phyloP scores from a whole-genome alignment of 2,113 vertebrate species.

The Trematocara nigrifrons region DNA sequence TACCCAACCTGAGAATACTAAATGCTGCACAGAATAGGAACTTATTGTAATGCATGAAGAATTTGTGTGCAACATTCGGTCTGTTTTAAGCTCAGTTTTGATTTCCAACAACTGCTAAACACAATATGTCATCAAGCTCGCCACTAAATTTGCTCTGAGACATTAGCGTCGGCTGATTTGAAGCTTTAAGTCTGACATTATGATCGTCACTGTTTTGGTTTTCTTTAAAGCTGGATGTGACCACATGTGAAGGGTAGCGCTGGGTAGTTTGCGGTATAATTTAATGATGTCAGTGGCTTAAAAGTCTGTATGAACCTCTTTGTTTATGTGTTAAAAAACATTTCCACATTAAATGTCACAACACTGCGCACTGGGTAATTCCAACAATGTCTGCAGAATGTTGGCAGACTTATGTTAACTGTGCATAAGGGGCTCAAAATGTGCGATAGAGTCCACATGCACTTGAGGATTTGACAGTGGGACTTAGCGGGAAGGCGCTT shows the following conservation, averaged over 20 bases:
- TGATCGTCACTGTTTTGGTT: background rate
- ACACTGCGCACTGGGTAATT: background rate
- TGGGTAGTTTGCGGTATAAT: rapidly evolving
- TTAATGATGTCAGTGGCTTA: background rate
- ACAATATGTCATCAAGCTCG: background rate
- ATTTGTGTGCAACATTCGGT: rapidly evolving
- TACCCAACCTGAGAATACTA: background rate
- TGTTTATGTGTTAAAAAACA: background rate
- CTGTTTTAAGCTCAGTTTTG: background rate
- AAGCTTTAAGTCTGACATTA: background rate
- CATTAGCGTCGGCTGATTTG: background rate
- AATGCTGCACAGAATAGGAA: background rate
- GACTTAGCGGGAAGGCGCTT: background rate
- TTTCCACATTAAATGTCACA: background rate
- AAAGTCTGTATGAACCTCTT: background rate
- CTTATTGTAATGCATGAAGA: background rate
- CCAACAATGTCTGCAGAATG: background rate
- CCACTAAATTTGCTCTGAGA: background rate
- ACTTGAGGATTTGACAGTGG: background rate
- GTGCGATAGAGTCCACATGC: background rate
- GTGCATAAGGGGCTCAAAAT: background rate
- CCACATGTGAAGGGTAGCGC: background rate
- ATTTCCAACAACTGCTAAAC: background rate
- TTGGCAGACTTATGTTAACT: background rate
- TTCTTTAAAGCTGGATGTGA: background rate